Evolutionary conservation across 2,113 vertebrate genomes (phyloP), one percentile per base, ranked within the genome.

Genomic region (Amazona guildingii): DNA sequence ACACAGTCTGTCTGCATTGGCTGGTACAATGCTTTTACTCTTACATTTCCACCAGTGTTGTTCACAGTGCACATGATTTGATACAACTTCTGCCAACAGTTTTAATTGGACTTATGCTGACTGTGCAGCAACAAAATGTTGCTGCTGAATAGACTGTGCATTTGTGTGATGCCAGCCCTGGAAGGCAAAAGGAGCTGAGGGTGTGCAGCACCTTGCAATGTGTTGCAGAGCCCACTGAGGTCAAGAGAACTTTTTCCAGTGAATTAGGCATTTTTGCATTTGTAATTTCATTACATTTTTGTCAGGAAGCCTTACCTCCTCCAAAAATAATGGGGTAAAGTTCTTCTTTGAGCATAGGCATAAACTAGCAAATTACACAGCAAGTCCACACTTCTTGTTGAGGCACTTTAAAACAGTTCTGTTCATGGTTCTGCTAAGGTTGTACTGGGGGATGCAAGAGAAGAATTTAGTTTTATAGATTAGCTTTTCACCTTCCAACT

Each of bases 131-230:
- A 62, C 41, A 75, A 83, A 66, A 70, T 13, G 3, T 10, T 73
- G 27, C 13, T 63, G 17, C 23, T n/a, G 51, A 13, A 41, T 9
- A n/a, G 29, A 35, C 27, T 68, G 10, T 51, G 48, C 6, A 7
- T 69, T 69, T 85, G 66, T 74, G 21, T 1, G 1, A 17, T 33
- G 35, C 29, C 29, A 43, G 25, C 9, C 46, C 64, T 69, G 31
- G 11, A 7, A 55, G 4, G 35, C 13, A 64, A 80, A 62, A 54
- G 16, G 27, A 78, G 2, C 4, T 37, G 39, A 18, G 6, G 7
- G 3, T 24, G 25, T 0, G 0, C n/a, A 27, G 16, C 2, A 1
- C 20, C n/a, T 61, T 51, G 9, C 7, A 5, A 3, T 6, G 12
- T 12, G 10, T 27, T 79, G 23, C 79, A 78, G 21, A 85, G 4